Conservation (phyloP, 2,113 vertebrate genomes). For the Tachycineta bicolor region DNA sequence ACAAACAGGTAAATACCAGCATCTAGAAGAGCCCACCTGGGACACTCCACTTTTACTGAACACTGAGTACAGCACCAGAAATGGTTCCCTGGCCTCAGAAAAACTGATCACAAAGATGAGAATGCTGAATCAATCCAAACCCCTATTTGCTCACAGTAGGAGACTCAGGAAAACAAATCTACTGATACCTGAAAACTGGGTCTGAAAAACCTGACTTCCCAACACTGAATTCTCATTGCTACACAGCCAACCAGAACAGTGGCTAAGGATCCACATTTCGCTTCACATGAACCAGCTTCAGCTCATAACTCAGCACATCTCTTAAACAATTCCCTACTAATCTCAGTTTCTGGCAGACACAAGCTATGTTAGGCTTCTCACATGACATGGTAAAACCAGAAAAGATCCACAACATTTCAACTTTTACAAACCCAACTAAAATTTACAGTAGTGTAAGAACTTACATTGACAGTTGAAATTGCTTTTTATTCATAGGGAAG, state of each 20-base stretch:
- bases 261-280: neutral
- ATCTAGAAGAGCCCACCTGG: neutral
- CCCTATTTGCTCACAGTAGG: neutral
- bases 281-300: neutral
- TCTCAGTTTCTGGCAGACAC: neutral
- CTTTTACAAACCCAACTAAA: neutral
- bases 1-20: neutral
- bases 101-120: neutral
- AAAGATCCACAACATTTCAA: neutral
- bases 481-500: neutral
- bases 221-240: neutral
- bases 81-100: neutral
- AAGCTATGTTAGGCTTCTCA: neutral
- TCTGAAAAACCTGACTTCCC: neutral
- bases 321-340: neutral
- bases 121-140: neutral
- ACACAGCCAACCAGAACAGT: neutral
- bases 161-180: neutral
- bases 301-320: neutral
- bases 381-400: neutral
- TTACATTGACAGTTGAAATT: neutral
- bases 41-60: neutral
- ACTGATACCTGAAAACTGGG: neutral
- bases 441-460: neutral
- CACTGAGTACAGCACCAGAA: neutral